These are phyloP conservation scores for Melipona quadrifasciata DNA, from an alignment of 1,140 invertebrate genomes.

Conservation along the genomic window DNA sequence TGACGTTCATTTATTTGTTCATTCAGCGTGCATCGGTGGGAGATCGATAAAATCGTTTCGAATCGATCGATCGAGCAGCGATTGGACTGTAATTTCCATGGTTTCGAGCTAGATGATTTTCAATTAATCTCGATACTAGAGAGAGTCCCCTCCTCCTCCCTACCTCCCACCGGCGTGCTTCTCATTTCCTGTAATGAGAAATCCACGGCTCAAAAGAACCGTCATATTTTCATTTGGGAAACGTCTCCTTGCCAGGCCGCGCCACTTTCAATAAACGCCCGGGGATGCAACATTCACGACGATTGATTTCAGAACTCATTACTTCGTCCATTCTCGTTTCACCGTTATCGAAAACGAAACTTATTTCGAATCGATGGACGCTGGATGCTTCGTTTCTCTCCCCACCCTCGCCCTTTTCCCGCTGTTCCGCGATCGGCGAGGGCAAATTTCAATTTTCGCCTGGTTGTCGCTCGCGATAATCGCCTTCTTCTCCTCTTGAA, in stretches of 20 bases:
- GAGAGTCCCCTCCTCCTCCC: too few relatives aligned
- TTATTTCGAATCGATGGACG: slow-evolving; percentile 9
- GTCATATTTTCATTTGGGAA: not conserved
- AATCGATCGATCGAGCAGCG: not conserved
- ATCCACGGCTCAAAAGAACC: not conserved
- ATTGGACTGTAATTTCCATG: not conserved
- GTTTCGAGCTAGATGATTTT: not conserved
- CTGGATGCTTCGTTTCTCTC: not conserved
- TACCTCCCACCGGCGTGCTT: not conserved
- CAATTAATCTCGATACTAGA: not conserved
- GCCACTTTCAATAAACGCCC: slow-evolving; percentile 7
- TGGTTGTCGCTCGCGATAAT: slow-evolving; percentile 51
- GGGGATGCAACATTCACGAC: slow-evolving; percentile 3
- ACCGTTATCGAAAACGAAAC: slow-evolving; percentile 22
- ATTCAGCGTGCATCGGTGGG: too few relatives aligned
- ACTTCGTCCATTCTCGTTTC: slow-evolving; percentile 13
- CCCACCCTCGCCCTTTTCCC: too few relatives aligned
- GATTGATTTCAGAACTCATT: slow-evolving; percentile 39
- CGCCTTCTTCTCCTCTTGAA: slow-evolving; percentile 12
- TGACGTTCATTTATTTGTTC: not conserved
- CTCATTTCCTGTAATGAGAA: not conserved
- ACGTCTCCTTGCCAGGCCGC: not conserved
- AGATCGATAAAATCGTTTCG: too few relatives aligned
- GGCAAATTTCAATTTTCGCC: slow-evolving; percentile 59
- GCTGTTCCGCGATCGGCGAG: not conserved